Base-by-base conservation (phyloP, 2,113 vertebrate species). In the Malurus melanocephalus region DNA sequence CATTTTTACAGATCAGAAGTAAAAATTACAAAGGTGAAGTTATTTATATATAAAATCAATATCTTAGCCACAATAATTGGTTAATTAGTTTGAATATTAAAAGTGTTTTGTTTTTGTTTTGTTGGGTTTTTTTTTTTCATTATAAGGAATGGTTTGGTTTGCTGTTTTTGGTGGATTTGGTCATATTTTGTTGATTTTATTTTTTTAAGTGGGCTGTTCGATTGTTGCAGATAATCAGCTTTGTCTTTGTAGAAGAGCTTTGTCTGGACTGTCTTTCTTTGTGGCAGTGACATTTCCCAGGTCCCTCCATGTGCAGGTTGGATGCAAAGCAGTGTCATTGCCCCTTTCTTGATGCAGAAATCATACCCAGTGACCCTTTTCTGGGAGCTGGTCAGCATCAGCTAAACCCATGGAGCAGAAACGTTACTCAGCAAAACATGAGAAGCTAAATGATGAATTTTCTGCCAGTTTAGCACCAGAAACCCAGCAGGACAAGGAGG, bases 11-110 rank as follows among this genome's bases (percentile, higher is more conserved):
- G 8, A 43, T 40, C 10, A 11, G 38, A 10, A n/a, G 38, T 19
- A 53, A 68, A 55, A 38, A 42, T 21, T 45, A 10, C 1, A 33
- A 35, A 20, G 3, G 0, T 49, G 5, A 33, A 13, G 1, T 20
- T 55, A 51, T 53, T 51, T 46, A 24, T 15, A 12, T 5, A 42
- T 19, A 9, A 59, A 66, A 33, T 45, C 19, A 52, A 51, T 13
- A 33, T 3, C 40, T 18, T 18, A 74, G 46, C 3, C 6, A n/a
- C 6, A 38, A 38, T 38, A 11, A 38, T 38, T 38, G 11, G 38
- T 38, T 38, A 38, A 38, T 38, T 38, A 38, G 38, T 38, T 38
- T 38, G 38, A 38, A 38, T 38, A 10, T 38, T 38, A 38, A 38
- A 38, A 38, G 35, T 33, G 35, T 35, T 35, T 38, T 8, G 9